These are phyloP conservation scores for Pachycephala philippinensis DNA, from an alignment of 2,113 vertebrate species.

Conservation along the genomic window DNA sequence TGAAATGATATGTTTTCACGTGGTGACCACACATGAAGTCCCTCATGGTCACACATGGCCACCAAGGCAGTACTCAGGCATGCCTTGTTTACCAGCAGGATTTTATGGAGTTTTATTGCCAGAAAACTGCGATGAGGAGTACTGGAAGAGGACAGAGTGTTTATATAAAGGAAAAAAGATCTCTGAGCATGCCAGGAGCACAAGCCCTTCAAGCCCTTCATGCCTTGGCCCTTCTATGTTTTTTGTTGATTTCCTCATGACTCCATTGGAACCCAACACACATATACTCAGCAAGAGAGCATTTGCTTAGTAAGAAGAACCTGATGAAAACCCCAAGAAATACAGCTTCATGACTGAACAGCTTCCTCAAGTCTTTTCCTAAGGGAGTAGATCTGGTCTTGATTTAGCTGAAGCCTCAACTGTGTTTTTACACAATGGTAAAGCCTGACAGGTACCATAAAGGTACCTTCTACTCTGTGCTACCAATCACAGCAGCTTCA, in stretches of 20 bases:
- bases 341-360: neutral
- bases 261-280: neutral
- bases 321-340: neutral
- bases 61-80: neutral
- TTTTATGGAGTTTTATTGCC: neutral
- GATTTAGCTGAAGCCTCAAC: neutral
- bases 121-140: neutral
- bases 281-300: neutral
- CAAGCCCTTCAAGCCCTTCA: neutral
- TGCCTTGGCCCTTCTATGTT: neutral
- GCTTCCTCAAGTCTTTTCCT: neutral
- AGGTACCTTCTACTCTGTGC: neutral
- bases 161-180: neutral
- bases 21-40: conserved; percentile 4
- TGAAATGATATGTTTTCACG: neutral
- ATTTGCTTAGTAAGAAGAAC: neutral
- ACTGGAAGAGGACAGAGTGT: neutral
- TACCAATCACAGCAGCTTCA: neutral
- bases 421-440: neutral
- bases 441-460: neutral
- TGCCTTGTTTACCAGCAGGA: neutral
- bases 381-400: neutral
- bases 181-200: neutral
- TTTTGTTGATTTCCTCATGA: neutral
- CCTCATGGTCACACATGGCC: neutral